phyloP scores from a whole-genome alignment of 2,888 invertebrate genomes.

The Drosophila glabriapex region DNA sequence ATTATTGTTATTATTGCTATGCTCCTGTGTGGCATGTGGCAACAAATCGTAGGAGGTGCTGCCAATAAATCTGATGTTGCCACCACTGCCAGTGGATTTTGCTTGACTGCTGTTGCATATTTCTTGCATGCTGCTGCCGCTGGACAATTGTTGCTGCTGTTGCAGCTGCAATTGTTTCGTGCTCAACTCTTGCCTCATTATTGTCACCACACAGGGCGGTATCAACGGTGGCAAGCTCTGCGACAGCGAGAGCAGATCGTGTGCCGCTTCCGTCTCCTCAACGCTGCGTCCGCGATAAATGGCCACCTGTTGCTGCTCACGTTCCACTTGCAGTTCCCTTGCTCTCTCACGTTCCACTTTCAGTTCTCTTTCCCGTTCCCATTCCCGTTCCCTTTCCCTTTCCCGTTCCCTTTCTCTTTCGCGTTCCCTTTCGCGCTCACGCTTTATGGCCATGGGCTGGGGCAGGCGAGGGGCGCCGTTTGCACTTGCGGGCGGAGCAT shows the following conservation, averaged over 20 bases:
- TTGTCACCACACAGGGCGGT: slow-evolving; percentile 89
- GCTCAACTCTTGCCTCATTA: slow-evolving; percentile 86
- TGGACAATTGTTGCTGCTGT: slow-evolving; percentile 1
- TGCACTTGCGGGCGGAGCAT: slow-evolving; percentile 84
- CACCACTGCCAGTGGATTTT: slow-evolving; percentile 8
- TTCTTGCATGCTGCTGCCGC: slow-evolving; percentile 83
- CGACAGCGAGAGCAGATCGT: slow-evolving; percentile 91
- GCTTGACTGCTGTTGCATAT: slow-evolving; percentile 79
- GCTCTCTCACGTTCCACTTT: slow-evolving; percentile 2
- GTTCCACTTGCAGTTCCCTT: neutral
- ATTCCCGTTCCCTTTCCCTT: neutral
- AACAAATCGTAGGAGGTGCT: slow-evolving; percentile 71
- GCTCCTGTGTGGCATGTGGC: slow-evolving; percentile 5
- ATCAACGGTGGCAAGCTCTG: slow-evolving; percentile 92
- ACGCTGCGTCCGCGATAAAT: slow-evolving; percentile 88
- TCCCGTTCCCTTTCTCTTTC: slow-evolving; percentile 1
- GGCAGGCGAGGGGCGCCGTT: slow-evolving; percentile 53
- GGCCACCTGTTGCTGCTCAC: slow-evolving; percentile 49
- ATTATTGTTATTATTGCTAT: neutral
- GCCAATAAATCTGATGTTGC: slow-evolving; percentile 83
- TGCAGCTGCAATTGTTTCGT: slow-evolving; percentile 10
- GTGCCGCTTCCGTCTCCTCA: slow-evolving; percentile 95
- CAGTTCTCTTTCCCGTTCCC: slow-evolving; percentile 21
- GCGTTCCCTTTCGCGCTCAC: slow-evolving; percentile 37
- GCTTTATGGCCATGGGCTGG: slow-evolving; percentile 63